Evolutionary conservation across 2,797 vertebrate species (phyloP), one percentile per base, ranked within the genome.

Genomic region (Sphenopsis melanotis): DNA sequence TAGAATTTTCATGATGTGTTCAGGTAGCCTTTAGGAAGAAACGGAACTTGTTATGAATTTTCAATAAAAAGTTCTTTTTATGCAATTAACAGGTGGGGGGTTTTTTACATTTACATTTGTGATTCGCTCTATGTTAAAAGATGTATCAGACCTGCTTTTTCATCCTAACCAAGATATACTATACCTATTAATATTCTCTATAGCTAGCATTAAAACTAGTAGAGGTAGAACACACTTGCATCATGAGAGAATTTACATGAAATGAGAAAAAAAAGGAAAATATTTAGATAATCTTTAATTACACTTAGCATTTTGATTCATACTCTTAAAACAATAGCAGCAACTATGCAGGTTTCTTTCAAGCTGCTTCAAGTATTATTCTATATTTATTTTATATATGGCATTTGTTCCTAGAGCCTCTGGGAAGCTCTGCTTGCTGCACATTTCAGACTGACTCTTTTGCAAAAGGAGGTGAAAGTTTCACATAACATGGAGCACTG

Each of bases 1-100:
- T 95, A 98, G 97, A 97, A 98, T 97, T 97, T 97, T 98, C 97
- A 96, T 94, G 95, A 97, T 97, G 92, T 97, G 97, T 95, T 97
- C 97, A 98, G 97, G 97, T 98, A 98, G 97, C 97, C 97, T 97
- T 97, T 95, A 96, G 95, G 88, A 97, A 96, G 97, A 82, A 98
- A 96, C 85, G 87, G 94, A 95, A 97, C 95, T 97, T 97, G 90
- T 91, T 97, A 97, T 89, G 95, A 97, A 97, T 98, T 97, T 98
- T 93, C 96, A 96, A 95, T 96, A 95, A 96, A 97, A 97, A 96
- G 80, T 95, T 96, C 83, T 66, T 95, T 96, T 95, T 95, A 82
- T 81, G 79, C 24, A 18, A 95, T 95, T 97, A 97, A 95, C 69
- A 87, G 80, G 32, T 95, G 81, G 27, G 32, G 11, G 1, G 34